phyloP scores from a whole-genome alignment of 2,888 invertebrate genomes.

The Hipparchia sbordonii region DNA sequence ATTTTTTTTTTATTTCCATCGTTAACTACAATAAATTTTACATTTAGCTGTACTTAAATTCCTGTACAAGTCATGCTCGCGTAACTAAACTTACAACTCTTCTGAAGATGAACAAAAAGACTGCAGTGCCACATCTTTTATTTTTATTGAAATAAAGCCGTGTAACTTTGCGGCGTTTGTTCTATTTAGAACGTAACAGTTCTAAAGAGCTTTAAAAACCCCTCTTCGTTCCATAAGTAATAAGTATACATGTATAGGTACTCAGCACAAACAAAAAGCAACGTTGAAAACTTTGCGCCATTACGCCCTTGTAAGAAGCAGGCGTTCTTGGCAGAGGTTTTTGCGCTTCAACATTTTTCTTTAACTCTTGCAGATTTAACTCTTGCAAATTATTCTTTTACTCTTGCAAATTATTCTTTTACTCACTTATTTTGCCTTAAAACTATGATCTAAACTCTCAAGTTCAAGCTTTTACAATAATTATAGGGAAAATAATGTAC shows the following conservation, averaged over 20 bases:
- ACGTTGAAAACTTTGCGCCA: slow-evolving; percentile 14
- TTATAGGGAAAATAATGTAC: too few species aligned
- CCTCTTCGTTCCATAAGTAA: not conserved
- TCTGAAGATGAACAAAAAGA: not conserved
- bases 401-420: not conserved
- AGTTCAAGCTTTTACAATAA: too few species aligned
- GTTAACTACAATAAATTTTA: too few species aligned
- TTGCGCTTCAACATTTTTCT: not conserved
- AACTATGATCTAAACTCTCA: too few species aligned
- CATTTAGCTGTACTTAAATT: too few species aligned
- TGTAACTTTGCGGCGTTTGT: not conserved
- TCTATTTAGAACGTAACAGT: not conserved
- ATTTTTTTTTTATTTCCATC: too few species aligned
- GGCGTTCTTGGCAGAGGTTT: not conserved
- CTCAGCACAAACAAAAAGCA: not conserved
- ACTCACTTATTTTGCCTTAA: not conserved
- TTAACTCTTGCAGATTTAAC: too few species aligned
- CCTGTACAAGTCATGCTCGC: too few species aligned
- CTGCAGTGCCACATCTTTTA: not conserved
- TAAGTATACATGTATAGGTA: too few species aligned
- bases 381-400: not conserved
- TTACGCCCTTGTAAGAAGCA: slow-evolving; percentile 7
- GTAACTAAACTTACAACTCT: not conserved
- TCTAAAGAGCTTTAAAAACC: not conserved
- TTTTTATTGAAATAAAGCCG: not conserved